Evolutionary conservation across 2,113 vertebrate species (phyloP).

Genomic region (Tachysurus vachellii): DNA sequence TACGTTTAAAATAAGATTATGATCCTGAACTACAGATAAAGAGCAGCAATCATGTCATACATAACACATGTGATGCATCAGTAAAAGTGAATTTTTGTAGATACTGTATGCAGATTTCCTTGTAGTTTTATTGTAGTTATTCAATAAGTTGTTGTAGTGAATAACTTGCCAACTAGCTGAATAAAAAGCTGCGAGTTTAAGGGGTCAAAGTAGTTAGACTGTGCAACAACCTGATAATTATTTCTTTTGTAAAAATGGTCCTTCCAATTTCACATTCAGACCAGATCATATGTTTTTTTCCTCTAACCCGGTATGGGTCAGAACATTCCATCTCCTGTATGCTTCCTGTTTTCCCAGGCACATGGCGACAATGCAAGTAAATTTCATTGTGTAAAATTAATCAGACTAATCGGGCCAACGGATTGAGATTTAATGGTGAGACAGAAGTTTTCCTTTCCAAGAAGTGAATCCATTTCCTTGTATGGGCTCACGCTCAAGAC

Average conservation of each 20-base stretch:
- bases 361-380: constrained; percentile 37
- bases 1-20: not conserved
- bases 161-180: not conserved
- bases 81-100: not conserved
- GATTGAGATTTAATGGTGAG: constrained; percentile 36
- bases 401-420: constrained; percentile 28
- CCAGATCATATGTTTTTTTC: not conserved
- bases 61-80: not conserved
- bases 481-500: constrained; percentile 51
- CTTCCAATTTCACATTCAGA: not conserved
- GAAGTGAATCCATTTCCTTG: constrained; percentile 64
- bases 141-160: not conserved
- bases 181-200: not conserved
- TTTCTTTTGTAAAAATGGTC: not conserved
- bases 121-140: not conserved
- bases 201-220: not conserved
- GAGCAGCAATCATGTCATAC: not conserved
- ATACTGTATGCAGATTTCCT: not conserved
- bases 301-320: constrained; percentile 1
- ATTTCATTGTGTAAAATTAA: constrained; percentile 42
- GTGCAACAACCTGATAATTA: not conserved
- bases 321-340: constrained; percentile 38
- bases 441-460: constrained; percentile 34
- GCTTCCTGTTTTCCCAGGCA: constrained; percentile 52
- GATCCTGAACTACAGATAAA: not conserved